These are phyloP conservation scores for Laupala kohalensis DNA, from an alignment of 1,140 invertebrate species.

Conservation along the genomic window DNA sequence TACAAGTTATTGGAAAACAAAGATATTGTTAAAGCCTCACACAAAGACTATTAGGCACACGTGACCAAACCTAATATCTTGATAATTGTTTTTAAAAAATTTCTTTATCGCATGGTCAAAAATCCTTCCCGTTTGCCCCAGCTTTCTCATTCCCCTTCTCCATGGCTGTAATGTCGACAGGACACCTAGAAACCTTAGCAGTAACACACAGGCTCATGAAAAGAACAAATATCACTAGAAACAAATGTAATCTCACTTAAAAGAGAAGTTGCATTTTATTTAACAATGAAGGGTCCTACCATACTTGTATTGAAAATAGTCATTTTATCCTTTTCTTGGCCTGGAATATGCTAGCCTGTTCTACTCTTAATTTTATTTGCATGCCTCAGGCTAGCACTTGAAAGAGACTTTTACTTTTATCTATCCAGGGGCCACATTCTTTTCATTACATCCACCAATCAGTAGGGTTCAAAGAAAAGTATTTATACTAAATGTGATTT, in stretches of 20 bases:
- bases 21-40: not conserved
- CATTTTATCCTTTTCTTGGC: conserved; percentile 21
- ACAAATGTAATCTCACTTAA: conserved; percentile 14
- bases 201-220: conserved; percentile 21
- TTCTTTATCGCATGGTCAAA: conserved; percentile 40
- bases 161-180: conserved; percentile 15
- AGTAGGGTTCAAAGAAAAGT: not conserved
- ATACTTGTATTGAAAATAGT: not conserved
- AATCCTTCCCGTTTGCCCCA: conserved; percentile 36
- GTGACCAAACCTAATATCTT: conserved; percentile 9
- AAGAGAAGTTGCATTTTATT: not conserved
- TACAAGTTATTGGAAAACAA: not conserved
- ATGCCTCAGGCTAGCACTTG: conserved; percentile 14
- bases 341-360: conserved; percentile 17
- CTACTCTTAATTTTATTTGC: conserved; percentile 2
- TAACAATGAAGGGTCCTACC: not conserved
- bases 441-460: not conserved
- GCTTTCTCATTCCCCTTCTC: conserved; percentile 13
- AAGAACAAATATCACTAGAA: conserved; percentile 18
- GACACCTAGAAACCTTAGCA: conserved; percentile 22
- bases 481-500: not conserved
- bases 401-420: conserved; percentile 6
- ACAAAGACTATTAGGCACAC: not conserved
- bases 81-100: conserved; percentile 11
- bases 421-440: conserved; percentile 13